Percentiles rank a stretch among this genome's conserved stretches.
Evolutionary conservation across 2,888 invertebrate genomes (phyloP).

Genomic region (Pristionchus japonicus): DNA sequence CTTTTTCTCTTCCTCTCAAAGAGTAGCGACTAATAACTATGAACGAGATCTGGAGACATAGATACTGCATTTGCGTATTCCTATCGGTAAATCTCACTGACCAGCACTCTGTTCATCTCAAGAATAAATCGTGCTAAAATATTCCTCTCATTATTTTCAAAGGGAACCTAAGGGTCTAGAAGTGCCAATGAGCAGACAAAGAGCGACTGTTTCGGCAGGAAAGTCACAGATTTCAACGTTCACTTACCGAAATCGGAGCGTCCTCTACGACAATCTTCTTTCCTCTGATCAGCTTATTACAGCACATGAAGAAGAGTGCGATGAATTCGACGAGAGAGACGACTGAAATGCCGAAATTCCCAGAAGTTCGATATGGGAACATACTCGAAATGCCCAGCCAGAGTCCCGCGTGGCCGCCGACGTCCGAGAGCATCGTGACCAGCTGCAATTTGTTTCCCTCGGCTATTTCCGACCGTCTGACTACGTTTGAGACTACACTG

Average conservation of each 20-base stretch:
- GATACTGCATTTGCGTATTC: no score
- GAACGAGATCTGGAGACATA: no score
- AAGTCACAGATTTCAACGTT: background rate
- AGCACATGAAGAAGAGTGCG: constrained; percentile 1
- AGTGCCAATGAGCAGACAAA: no score
- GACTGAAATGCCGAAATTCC: background rate
- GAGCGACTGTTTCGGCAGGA: background rate
- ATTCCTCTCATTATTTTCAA: no score
- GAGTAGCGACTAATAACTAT: no score
- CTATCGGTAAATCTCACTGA: no score
- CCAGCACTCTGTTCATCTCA: no score
- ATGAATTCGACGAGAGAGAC: background rate
- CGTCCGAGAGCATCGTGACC: background rate
- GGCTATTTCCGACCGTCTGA: no score
- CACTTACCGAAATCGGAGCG: background rate
- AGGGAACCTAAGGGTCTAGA: no score
- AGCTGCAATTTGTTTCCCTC: background rate
- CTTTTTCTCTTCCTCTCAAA: constrained; percentile 45
- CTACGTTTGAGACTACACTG: no score
- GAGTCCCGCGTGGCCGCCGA: constrained; percentile 1
- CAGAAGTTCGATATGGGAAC: background rate
- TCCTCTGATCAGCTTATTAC: background rate
- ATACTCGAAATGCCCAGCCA: background rate
- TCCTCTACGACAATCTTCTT: background rate
- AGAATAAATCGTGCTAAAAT: no score